Evolutionary conservation across 2,888 invertebrate species (phyloP), one percentile per base, ranked within the genome.

Genomic region (Coremacera marginata): DNA sequence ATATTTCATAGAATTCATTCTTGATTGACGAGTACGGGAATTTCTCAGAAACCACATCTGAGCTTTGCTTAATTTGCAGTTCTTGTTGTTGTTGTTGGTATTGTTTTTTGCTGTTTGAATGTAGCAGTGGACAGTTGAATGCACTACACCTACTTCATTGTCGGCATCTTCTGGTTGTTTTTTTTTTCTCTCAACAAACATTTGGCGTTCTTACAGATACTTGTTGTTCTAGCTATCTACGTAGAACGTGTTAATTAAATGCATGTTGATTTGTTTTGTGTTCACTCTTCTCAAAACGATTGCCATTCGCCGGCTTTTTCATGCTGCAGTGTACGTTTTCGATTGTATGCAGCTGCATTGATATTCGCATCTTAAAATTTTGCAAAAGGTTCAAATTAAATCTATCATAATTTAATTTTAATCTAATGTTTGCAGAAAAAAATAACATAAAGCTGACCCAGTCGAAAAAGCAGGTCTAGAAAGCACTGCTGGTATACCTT

Each of bases 111-210:
- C 27, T 60, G 60, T 60, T 70, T 31, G 51, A 55, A 22, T 16
- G 31, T 70, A 70, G 37, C 31, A 52, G 31, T 31, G 57, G 57
- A 37, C 71, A 71, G 57, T 71, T 37, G 57, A 71, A 57, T 71
- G 57, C 31, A 71, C 57, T 57, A n/a, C 34, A 9, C 27, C 71
- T 19, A 22, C 37, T 67, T 67, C 67, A 57, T 34, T 55, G 55
- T 57, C 71, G 55, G 55, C 44, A 55, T 57, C 22, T 19, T 16
- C 16, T 55, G 27, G 5, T 70, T 37, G 7, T 70, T 37, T 70
- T 70, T 52, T 51, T 16, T 44, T 51, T 22, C 7, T 22, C 31
- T 14, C 1, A 37, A 37, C n/a, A 19, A 25, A 65, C 8, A n/a
- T n/a, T 44, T 67, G 19, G 37, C 9, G 5, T 19, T 16, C 22